Percentiles rank a stretch among this genome's conserved stretches.
These are phyloP conservation scores for Indicator indicator DNA, from an alignment of 2,113 vertebrate genomes.

Conservation along the genomic window DNA sequence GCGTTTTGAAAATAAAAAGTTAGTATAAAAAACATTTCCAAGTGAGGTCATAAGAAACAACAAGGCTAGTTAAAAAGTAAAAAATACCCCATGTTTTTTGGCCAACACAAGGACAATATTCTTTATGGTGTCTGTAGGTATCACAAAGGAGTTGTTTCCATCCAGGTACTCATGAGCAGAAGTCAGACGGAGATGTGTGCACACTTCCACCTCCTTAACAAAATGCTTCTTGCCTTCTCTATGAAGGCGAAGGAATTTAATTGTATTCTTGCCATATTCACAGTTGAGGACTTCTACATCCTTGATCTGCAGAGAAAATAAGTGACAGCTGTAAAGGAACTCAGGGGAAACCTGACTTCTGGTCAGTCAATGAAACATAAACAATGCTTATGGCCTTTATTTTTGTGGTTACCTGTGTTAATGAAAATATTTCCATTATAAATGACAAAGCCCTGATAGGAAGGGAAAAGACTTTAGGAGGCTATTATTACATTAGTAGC, in stretches of 20 bases:
- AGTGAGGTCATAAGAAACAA: background rate
- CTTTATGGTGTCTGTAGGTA: constrained; percentile 97
- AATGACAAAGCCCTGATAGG: background rate
- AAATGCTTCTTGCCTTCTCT: constrained; percentile 81
- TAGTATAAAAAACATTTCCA: background rate
- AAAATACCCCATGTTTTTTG: constrained; percentile 88
- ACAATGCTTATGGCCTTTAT: background rate
- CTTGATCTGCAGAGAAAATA: constrained; percentile 71
- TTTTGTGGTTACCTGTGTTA: background rate
- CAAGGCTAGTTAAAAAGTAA: background rate
- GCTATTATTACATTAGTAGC: background rate
- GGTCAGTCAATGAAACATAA: background rate
- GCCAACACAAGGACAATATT: constrained; percentile 92
- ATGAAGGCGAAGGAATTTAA: constrained; percentile 87
- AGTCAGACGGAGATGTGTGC: constrained; percentile 87
- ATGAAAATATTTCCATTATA: background rate
- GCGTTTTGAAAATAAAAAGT: background rate
- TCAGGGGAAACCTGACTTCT: background rate
- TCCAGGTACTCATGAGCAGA: constrained; percentile 86
- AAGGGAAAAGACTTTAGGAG: background rate
- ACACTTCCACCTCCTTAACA: constrained; percentile 86
- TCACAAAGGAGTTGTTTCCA: constrained; percentile 90
- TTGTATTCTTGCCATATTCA: constrained; percentile 91
- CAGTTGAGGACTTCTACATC: constrained; percentile 89
- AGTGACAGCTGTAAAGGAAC: background rate